phyloP scores from a whole-genome alignment of 2,888 invertebrate species.

The Rutpela maculata region DNA sequence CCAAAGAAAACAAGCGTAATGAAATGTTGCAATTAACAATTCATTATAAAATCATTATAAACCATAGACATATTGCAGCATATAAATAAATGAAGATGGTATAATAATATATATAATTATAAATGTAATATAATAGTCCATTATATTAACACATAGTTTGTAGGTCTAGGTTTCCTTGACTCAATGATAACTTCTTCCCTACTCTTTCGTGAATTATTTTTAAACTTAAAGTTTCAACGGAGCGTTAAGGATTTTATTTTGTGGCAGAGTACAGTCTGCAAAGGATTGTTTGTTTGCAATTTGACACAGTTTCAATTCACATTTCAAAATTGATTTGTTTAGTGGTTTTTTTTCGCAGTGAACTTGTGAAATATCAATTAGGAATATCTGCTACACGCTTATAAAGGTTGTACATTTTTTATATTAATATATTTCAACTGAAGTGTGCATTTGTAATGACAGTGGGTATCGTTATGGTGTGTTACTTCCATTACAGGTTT shows the following conservation, averaged over 20 bases:
- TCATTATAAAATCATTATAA: neutral
- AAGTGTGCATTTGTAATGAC: neutral
- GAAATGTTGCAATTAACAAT: neutral
- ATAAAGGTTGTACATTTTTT: slow-evolving; percentile 22
- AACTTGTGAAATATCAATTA: neutral
- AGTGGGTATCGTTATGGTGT: neutral
- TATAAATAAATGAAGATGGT: slow-evolving; percentile 1
- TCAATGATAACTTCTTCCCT: slow-evolving; percentile 69
- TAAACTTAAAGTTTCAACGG: slow-evolving; percentile 46
- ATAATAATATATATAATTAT: neutral
- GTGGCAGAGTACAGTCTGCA: slow-evolving; percentile 33
- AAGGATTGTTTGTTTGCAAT: slow-evolving; percentile 28
- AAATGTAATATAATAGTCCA: slow-evolving; percentile 22
- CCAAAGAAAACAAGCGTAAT: neutral
- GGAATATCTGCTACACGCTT: slow-evolving; percentile 12
- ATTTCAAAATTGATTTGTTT: neutral
- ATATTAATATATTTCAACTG: neutral
- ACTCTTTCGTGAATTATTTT: slow-evolving; percentile 45
- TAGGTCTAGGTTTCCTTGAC: slow-evolving; percentile 64
- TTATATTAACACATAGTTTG: slow-evolving; percentile 54
- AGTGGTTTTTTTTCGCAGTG: slow-evolving; percentile 14
- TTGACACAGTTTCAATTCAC: slow-evolving; percentile 1
- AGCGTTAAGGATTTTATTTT: slow-evolving; percentile 54
- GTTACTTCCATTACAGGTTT: neutral
- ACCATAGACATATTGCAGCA: slow-evolving; percentile 3